Evolutionary conservation across 2,888 invertebrate species (phyloP), one percentile per base, ranked within the genome.

Genomic region (Limnephilus marmoratus): DNA sequence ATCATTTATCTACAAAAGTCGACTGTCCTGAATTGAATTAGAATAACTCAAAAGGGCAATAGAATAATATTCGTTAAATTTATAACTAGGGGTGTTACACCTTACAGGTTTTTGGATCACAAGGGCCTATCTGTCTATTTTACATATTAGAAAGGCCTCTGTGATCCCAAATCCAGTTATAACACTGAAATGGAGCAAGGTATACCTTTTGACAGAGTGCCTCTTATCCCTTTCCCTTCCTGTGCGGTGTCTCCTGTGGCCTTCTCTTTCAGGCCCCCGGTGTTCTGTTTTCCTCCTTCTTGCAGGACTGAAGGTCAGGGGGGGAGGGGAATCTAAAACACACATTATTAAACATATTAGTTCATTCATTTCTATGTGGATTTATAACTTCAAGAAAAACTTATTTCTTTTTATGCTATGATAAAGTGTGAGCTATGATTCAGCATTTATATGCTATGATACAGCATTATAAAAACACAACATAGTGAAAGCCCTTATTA

Each of bases 321-420:
- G 68, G 24, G 87, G 94, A 0, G 96, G 96, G 0, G 96, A 96
- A 94, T 96, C 96, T 96, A 93, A 41, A 88, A 87, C n/a, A 24
- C 37, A n/a, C 1, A 80, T 2, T 7, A 18, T 68, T 68, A 18
- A 68, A 68, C 86, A 86, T 29, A 49, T 49, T 86, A 29, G 45
- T 34, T 86, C 3, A 11, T 45, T 31, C 11, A 11, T 45, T 31
- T 45, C 7, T 49, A 80, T 24, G 31, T 41, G 29, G 4, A 68
- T 68, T 24, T 24, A 68, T 68, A 31, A 31, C 31, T 31, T 31
- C 31, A 7, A 18, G 68, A 68, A 68, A 68, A 1, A 18, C 15
- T 15, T 13, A 0, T 18, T 53, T 2, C 53, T 53, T 18, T 53
- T 53, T 53, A 18, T 53, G 53, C 53, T 18, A 53, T 18, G 53